Conservation (phyloP, 2,113 vertebrate genomes). For the Nibea coibor region DNA sequence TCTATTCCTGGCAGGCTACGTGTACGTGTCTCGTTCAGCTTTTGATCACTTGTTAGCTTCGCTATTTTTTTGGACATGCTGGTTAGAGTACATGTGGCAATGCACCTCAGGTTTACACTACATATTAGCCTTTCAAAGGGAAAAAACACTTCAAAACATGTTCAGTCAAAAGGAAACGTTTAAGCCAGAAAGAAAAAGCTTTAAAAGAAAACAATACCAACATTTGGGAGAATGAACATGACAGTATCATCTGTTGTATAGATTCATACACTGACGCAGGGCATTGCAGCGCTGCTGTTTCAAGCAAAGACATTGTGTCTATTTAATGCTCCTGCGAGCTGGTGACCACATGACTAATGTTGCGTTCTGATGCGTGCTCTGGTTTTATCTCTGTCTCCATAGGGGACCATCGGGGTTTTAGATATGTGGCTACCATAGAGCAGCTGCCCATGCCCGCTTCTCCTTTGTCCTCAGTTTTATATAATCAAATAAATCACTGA, state of each 20-base stretch:
- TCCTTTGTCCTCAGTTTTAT: conserved; percentile 82
- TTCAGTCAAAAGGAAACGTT: not conserved
- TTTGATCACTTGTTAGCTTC: conserved; percentile 50
- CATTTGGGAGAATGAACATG: not conserved
- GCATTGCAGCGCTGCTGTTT: conserved; percentile 1
- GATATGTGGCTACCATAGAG: conserved; percentile 48
- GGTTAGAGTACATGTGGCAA: conserved; percentile 35
- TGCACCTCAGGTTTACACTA: conserved; percentile 34
- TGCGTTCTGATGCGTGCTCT: conserved; percentile 53
- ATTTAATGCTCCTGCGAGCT: conserved; percentile 37
- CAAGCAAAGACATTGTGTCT: conserved; percentile 26
- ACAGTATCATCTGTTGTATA: not conserved
- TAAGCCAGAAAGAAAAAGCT: not conserved
- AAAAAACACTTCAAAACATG: conserved; percentile 1
- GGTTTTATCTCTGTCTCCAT: conserved; percentile 67
- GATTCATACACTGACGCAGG: not conserved
- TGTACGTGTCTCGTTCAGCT: conserved; percentile 38
- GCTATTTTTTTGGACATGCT: conserved; percentile 41
- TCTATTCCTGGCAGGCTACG: conserved; percentile 36
- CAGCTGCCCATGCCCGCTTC: conserved; percentile 68
- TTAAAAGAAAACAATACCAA: conserved; percentile 4
- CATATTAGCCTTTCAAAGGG: conserved; percentile 38
- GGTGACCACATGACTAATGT: conserved; percentile 60
- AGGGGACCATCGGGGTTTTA: conserved; percentile 57
- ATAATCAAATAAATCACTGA: conserved; percentile 84